Evolutionary conservation across 2,888 invertebrate genomes (phyloP), one percentile per base, ranked within the genome.

Genomic region (Aleiodes alternator): DNA sequence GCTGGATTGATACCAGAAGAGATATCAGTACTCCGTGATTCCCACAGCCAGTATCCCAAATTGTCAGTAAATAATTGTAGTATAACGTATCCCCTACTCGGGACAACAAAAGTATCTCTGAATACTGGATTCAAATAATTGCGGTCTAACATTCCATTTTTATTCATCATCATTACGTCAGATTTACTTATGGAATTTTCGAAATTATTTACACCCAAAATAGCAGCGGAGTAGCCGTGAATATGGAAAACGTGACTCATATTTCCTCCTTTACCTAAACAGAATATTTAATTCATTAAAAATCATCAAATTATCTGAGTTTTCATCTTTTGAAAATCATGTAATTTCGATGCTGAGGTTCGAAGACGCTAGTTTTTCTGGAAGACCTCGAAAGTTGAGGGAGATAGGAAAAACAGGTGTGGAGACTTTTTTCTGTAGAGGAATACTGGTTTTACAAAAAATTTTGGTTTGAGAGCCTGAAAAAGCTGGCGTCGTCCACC

Each of bases 91-190:
- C 94, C 94, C 79, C 93, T 93, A 80, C 93, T 93, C 0, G 94
- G 94, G 0, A 94, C 92, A 0, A 90, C 90, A 29, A 94, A 90
- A 1, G 93, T 93, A 82, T 94, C 94, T 82, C 93, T 94, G 11
- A 89, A 82, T 0, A 92, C 50, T 16, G 59, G 59, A 76, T 90
- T 90, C 71, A 86, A 82, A 0, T 91, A 82, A 81, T 93, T 93
- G 76, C 93, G 91, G 86, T 70, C 86, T 87, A 84, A 76, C 79
- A 87, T 86, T 11, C 89, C 89, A 59, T 88, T 87, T 11, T 82
- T 81, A 31, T 91, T 89, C 43, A 91, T 79, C 55, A 79, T 82
- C 34, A 88, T 76, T 73, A 92, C 90, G 43, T 90, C 87, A 55
- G 90, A 82, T 77, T 87, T 90, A 0, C 90, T 88, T 43, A 92